Conservation (phyloP, 2,113 vertebrate species). For the Jacana jacana region DNA sequence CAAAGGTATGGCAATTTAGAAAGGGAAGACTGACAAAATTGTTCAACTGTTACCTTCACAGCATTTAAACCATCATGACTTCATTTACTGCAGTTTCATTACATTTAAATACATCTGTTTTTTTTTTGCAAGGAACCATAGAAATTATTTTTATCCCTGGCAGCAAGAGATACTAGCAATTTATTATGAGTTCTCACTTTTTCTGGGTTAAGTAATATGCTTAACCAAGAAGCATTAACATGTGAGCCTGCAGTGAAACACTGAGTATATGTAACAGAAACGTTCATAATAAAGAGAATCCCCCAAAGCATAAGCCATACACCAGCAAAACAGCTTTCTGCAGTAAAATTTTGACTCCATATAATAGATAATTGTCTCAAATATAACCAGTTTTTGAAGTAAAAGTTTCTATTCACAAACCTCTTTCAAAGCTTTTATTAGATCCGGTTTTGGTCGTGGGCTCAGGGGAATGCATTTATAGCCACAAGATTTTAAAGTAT, state of each 20-base stretch:
- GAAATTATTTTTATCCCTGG: background rate
- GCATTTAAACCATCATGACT: background rate
- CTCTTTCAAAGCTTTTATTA: conserved; percentile 89
- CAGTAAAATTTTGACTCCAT: background rate
- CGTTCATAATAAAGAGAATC: background rate
- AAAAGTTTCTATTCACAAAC: conserved; percentile 67
- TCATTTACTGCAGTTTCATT: background rate
- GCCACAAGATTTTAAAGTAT: conserved; percentile 86
- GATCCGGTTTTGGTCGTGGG: conserved; percentile 82
- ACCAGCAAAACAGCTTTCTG: background rate
- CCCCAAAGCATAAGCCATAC: background rate
- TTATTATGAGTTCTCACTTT: background rate
- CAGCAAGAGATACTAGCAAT: background rate
- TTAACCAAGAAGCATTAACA: background rate
- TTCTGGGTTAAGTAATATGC: background rate
- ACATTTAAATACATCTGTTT: background rate
- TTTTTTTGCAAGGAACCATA: background rate
- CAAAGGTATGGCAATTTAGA: background rate
- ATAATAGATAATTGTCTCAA: background rate
- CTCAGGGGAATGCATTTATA: conserved; percentile 87
- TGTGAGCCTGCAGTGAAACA: background rate
- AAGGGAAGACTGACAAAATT: background rate
- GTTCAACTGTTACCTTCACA: background rate
- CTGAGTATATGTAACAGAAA: background rate
- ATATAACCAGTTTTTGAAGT: background rate